Evolutionary conservation across 1,140 invertebrate genomes (phyloP).

Genomic region (Brachionus angularis): DNA sequence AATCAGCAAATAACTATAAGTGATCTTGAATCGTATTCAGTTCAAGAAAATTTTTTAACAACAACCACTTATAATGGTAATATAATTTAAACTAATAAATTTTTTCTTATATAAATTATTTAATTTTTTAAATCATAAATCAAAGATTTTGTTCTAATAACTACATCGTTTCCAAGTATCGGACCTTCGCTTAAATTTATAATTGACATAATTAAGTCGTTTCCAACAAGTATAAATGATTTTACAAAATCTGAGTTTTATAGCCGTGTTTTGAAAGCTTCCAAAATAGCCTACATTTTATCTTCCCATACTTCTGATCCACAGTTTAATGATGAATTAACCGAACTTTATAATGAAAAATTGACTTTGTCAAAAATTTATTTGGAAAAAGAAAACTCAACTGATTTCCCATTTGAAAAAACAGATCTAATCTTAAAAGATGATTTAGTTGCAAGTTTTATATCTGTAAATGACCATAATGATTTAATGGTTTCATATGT

Average conservation of each 20-base stretch:
- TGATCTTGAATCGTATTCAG: conserved; percentile 17
- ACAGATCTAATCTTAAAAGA: not conserved
- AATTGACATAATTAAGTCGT: not conserved
- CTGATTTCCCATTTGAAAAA: not conserved
- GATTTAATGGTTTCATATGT: conserved; percentile 42
- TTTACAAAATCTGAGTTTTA: not conserved
- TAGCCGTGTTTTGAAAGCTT: not conserved
- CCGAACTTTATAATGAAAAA: not conserved
- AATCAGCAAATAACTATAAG: not conserved
- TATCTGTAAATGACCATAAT: conserved; percentile 42
- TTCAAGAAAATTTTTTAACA: not conserved
- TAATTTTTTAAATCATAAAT: too few species aligned
- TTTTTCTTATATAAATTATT: too few species aligned
- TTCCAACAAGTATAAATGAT: not conserved
- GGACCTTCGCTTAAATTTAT: conserved; percentile 12
- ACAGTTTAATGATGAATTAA: not conserved
- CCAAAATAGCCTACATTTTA: conserved; percentile 26
- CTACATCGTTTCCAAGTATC: conserved; percentile 13
- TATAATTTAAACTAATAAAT: too few species aligned
- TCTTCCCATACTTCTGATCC: conserved; percentile 13
- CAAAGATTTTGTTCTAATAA: conserved; percentile 21
- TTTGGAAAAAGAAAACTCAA: conserved; percentile 1
- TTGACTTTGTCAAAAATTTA: conserved; percentile 2
- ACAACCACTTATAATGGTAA: not conserved
- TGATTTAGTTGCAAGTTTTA: conserved; percentile 5